Evolutionary conservation across 2,797 vertebrate species (phyloP).

Genomic region (Tympanoctomys barrerae): DNA sequence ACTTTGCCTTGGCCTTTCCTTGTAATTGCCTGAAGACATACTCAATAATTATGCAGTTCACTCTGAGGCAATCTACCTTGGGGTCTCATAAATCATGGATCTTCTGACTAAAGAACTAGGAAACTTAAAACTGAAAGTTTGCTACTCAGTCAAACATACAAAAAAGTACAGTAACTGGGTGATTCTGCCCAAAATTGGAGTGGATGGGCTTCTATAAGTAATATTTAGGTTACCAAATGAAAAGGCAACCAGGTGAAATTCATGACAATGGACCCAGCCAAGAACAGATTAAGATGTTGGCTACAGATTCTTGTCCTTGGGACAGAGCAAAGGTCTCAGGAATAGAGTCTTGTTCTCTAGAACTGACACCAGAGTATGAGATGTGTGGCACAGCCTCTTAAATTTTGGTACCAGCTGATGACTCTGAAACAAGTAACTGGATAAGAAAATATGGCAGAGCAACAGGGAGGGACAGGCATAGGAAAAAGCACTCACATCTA

Average conservation of each 20-base stretch:
- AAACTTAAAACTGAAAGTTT: slow-evolving; percentile 27
- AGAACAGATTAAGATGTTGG: not conserved
- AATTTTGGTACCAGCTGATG: not conserved
- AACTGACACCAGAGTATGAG: not conserved
- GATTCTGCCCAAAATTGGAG: not conserved
- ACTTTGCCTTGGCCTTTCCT: slow-evolving; percentile 63
- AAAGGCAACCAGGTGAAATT: not conserved
- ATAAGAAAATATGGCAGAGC: not conserved
- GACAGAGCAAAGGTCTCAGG: fast-evolving
- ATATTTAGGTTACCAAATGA: not conserved
- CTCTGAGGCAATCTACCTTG: not conserved
- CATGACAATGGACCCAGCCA: not conserved
- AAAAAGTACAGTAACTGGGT: not conserved
- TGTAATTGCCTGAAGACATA: slow-evolving; percentile 55
- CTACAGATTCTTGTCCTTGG: too few species aligned
- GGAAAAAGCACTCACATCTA: fast-evolving
- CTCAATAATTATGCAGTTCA: slow-evolving; percentile 32
- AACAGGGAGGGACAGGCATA: fast-evolving
- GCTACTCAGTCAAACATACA: not conserved
- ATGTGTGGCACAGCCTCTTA: not conserved
- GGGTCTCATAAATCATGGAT: slow-evolving; percentile 64
- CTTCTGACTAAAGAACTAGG: not conserved
- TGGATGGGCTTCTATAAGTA: not conserved
- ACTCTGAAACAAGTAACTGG: not conserved
- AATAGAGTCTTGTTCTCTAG: not conserved